phyloP scores from a whole-genome alignment of 2,888 invertebrate species.

The Aromia moschata region DNA sequence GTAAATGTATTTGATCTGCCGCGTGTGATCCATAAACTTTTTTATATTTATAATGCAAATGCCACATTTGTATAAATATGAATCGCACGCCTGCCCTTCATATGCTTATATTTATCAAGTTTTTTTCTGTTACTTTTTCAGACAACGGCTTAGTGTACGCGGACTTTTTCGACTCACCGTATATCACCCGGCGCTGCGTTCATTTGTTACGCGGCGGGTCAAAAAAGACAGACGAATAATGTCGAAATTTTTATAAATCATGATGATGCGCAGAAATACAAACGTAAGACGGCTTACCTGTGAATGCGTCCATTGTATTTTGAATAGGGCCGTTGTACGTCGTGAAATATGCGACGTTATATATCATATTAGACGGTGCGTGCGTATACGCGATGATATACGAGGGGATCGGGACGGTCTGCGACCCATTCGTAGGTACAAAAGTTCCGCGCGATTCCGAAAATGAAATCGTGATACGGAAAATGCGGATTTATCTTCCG shows the following conservation, averaged over 20 bases:
- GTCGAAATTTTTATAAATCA: constrained; percentile 37
- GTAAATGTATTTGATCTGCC: too few species aligned
- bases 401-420: constrained; percentile 11
- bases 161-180: too few species aligned
- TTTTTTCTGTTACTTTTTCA: too few species aligned
- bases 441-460: neutral
- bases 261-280: constrained; percentile 36
- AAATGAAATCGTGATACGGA: neutral
- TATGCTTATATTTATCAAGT: too few species aligned
- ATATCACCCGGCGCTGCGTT: constrained; percentile 24
- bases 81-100: too few species aligned
- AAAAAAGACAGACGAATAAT: constrained; percentile 17
- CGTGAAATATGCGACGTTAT: constrained; percentile 28
- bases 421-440: neutral
- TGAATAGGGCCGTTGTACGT: constrained; percentile 27
- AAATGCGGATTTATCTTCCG: neutral
- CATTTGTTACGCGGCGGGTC: constrained; percentile 24
- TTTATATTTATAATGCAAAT: too few species aligned
- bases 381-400: constrained; percentile 9
- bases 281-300: constrained; percentile 33
- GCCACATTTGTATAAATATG: too few species aligned
- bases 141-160: too few species aligned
- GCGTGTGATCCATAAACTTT: too few species aligned
- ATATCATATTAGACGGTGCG: constrained; percentile 29
- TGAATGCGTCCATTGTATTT: constrained; percentile 37